Conservation (phyloP, 1,140 invertebrate species). For the Bemisia tabaci region DNA sequence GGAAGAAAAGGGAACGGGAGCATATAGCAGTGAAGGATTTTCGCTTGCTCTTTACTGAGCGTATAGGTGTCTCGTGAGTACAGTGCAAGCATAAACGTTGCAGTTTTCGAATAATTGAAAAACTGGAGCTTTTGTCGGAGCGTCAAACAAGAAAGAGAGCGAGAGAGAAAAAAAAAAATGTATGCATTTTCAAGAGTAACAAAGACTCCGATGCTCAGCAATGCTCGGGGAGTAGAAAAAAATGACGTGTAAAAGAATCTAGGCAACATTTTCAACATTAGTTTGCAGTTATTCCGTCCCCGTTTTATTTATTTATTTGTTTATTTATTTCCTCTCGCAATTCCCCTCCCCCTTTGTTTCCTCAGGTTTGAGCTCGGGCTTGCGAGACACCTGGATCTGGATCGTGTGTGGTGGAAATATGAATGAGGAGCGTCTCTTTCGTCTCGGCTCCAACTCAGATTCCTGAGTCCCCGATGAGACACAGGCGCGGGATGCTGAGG, state of each 20-base stretch:
- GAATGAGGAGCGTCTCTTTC: not conserved
- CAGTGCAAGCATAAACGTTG: not conserved
- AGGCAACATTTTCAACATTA: not conserved
- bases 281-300: not conserved
- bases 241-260: not conserved
- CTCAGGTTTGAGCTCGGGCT: too few species aligned
- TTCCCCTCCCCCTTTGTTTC: too few species aligned
- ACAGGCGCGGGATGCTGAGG: too few species aligned
- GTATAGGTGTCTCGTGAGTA: not conserved
- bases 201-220: not conserved
- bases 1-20: too few species aligned
- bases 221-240: not conserved
- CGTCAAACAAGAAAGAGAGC: not conserved
- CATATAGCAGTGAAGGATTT: too few species aligned
- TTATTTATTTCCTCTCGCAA: too few species aligned
- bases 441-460: not conserved
- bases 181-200: not conserved
- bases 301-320: too few species aligned
- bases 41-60: too few species aligned
- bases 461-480: not conserved
- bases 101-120: not conserved
- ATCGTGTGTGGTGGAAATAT: not conserved
- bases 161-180: not conserved
- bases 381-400: too few species aligned
- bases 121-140: not conserved